phyloP scores from a whole-genome alignment of 2,888 invertebrate species.

The Emmelina monodactyla region DNA sequence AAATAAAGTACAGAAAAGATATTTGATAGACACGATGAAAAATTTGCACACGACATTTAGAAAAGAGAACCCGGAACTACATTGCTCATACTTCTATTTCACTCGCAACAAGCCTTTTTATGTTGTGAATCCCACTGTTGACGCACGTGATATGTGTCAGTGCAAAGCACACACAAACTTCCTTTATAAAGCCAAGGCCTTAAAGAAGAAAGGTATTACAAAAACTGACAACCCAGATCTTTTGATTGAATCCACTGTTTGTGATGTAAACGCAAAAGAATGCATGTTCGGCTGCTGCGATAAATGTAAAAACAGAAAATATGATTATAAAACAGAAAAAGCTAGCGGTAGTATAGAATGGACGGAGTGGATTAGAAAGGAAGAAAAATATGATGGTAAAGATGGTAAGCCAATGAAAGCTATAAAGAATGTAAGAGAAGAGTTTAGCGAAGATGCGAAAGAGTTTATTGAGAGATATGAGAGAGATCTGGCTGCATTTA shows the following conservation, averaged over 20 bases:
- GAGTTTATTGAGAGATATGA: neutral
- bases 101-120: neutral
- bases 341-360: constrained; percentile 9
- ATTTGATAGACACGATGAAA: neutral
- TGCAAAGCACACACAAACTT: too few relatives aligned
- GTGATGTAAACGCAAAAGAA: constrained; percentile 8
- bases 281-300: constrained; percentile 12
- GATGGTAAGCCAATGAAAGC: constrained; percentile 10
- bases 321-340: constrained; percentile 5
- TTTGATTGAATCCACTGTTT: constrained; percentile 9
- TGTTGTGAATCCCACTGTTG: neutral
- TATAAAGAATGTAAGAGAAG: constrained; percentile 10
- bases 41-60: too few relatives aligned
- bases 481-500: neutral
- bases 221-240: neutral
- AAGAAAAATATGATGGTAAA: constrained; percentile 13
- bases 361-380: constrained; percentile 13
- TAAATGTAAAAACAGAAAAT: constrained; percentile 8
- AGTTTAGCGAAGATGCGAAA: neutral
- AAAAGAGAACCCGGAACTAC: too few relatives aligned
- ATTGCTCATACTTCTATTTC: too few relatives aligned
- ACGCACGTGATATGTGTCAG: too few relatives aligned
- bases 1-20: neutral
- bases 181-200: constrained; percentile 9
- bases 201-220: constrained; percentile 8